Base-by-base conservation (phyloP, 2,888 invertebrate genomes). In the Polyploca ridens region DNA sequence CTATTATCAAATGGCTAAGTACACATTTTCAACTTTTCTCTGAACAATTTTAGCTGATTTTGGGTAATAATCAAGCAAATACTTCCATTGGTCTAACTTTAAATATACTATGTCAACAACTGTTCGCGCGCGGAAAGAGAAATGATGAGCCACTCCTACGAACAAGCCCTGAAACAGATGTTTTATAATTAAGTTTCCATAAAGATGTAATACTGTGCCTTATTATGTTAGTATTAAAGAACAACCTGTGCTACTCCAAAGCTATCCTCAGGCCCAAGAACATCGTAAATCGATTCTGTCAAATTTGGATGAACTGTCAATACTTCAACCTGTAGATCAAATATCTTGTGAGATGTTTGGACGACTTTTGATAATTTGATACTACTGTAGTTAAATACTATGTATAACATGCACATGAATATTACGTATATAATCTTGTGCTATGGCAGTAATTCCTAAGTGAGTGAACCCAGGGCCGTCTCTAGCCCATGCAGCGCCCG, bases 181-280 rank as follows among this genome's bases (percentile, higher is more conserved):
- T 7, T 38, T 38, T 27, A 27, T 27, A 27, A 27, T 27, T 27
- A 27, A 27, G 27, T 1, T 27, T 27, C 27, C 27, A 27, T 27
- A 27, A 27, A 27, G 27, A 1, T 27, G 27, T 27, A 27, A 27
- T 27, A 27, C 27, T 27, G 27, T 27, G 27, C 2, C 27, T 27
- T 27, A 27, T 27, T 27, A 11, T 41, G 13, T 41, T 41, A 7
- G 4, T 41, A 41, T 13, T 44, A n/a, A 13, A 44, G 5, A 35
- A 19, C 6, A 14, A 92, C 93, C 87, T 94, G 93, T n/a, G 92
- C 93, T 11, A 95, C 85, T 27, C 95, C 95, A 81, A 95, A 95
- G 77, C 94, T 93, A 69, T 95, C 95, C 82, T 93, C 93, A 0
- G 91, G 90, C 2, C 92, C 94, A 27, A 95, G 77, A 3, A 94